Base-by-base conservation (phyloP, 2,888 invertebrate species). In the Acholoe squamosa region DNA sequence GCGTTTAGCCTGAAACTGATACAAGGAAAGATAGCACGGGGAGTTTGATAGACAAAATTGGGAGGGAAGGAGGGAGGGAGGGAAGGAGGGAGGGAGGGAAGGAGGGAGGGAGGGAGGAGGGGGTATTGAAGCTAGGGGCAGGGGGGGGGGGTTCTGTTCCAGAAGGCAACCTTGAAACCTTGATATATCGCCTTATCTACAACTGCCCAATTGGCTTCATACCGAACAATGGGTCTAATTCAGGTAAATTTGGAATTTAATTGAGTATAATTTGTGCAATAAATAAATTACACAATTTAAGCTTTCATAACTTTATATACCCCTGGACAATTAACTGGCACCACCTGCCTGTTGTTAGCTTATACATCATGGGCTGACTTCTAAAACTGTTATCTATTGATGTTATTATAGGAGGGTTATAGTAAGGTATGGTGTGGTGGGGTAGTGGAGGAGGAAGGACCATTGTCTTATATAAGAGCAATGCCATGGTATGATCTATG, bases 1-100 rank as follows among this genome's bases (percentile, higher is more conserved):
- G 43, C 33, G 80, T 80, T 80, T 80, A 80, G 14, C 33, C 0
- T 16, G 22, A 33, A 80, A 43, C 80, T 43, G 80, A 80, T 80
- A 80, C 80, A 7, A 61, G 61, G 3, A 61, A 19, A 3, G 80
- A 43, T 34, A 43, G 80, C 22, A 43, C 43, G 43, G 43, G 43
- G 43, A 10, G 43, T 43, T 43, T 43, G 25, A 76, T 25, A 76
- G 25, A 22, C 14, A 61, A n/a, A 61, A 3, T 1, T 19, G 22
- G 25, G 3, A 14, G 61, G 61, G 61, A 61, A 3, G 5, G 14
- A 61, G 61, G 61, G 5, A 10, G 19, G 61, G 19, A 28, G 7
- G 14, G 25, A n/a, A 5, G 25, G 14, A 28, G 71, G 25, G 67
- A 16, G n/a, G 14, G 54, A 54, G 10, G 19, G 19, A 10, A 14